These are phyloP conservation scores for Thunnus thynnus DNA, from an alignment of 2,113 vertebrate species.

Conservation along the genomic window DNA sequence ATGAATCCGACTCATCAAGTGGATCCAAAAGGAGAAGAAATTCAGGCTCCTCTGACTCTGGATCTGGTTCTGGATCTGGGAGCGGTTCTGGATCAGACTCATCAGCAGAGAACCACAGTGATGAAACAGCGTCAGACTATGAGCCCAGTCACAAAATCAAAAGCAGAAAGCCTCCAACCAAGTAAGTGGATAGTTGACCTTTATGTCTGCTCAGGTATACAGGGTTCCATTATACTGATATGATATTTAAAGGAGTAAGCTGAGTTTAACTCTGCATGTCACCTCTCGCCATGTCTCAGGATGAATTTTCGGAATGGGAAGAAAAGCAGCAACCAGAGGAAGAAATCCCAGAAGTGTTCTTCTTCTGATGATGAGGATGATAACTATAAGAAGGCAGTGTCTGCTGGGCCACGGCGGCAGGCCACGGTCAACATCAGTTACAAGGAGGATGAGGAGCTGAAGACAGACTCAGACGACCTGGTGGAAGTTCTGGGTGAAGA, in stretches of 20 bases:
- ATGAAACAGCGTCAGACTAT: constrained; percentile 97
- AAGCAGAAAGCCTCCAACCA: constrained; percentile 93
- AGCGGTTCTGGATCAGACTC: constrained; percentile 84
- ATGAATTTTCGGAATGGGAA: constrained; percentile 92
- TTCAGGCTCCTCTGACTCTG: constrained; percentile 89
- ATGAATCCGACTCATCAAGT: constrained; percentile 88
- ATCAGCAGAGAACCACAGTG: constrained; percentile 91
- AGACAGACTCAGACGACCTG: constrained; percentile 97
- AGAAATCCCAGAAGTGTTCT: constrained; percentile 89
- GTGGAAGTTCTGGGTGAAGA: constrained; percentile 96
- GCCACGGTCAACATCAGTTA: constrained; percentile 98
- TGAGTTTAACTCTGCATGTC: neutral
- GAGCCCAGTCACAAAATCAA: constrained; percentile 97
- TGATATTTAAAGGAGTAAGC: neutral
- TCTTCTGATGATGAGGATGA: constrained; percentile 90
- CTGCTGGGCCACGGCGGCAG: constrained; percentile 93
- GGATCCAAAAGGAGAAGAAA: constrained; percentile 90
- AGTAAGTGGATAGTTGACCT: constrained; percentile 80
- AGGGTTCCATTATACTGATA: neutral
- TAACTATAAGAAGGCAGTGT: constrained; percentile 87
- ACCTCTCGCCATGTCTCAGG: constrained; percentile 75
- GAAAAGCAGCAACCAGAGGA: constrained; percentile 88
- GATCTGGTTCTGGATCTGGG: constrained; percentile 88
- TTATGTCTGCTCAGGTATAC: neutral
- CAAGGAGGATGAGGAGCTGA: constrained; percentile 97